Evolutionary conservation across 2,888 invertebrate species (phyloP), one percentile per base, ranked within the genome.

Genomic region (Adelphocoris suturalis): DNA sequence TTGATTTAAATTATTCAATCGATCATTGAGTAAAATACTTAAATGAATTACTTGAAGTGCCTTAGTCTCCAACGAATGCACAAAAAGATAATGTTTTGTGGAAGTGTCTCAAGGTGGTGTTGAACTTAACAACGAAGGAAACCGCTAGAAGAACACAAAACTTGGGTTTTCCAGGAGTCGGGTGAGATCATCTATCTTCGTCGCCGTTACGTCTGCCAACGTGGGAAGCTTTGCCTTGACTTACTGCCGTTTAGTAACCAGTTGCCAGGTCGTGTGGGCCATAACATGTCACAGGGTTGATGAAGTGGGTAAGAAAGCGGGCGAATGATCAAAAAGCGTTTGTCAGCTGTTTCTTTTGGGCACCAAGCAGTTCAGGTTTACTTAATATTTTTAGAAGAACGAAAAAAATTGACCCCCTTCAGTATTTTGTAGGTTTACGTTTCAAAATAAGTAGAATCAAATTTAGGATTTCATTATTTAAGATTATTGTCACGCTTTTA

Each of bases 231-330:
- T 27, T 68, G 23, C 68, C 68, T 68, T 23, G 68, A 68, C 68
- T 68, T 68, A 68, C 68, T 68, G 68, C 68, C 68, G 68, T 68
- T 68, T 68, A 68, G 68, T 68, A 68, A 68, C 68, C 68, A 19
- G 68, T 68, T 68, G 68, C 11, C 23, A 23, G 68, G 11, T 68
- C 68, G 68, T 68, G 68, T 68, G 68, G n/a, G 68, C 27, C 68
- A 11, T 19, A 68, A 68, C 68, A 68, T 68, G 68, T 68, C 68
- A 68, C n/a, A n/a, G 68, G 27, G 68, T 68, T 68, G 68, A 68
- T 68, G 68, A 68, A 68, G 68, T 23, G 68, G 68, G 23, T 68
- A 68, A 19, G 68, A 68, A 68, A 23, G 27, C 23, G 61, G 19
- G n/a, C n/a, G 19, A 11, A 68, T 23, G 68, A 68, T 68, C 68